Base-by-base conservation (phyloP, 1,140 invertebrate genomes). In the Triops longicaudatus region DNA sequence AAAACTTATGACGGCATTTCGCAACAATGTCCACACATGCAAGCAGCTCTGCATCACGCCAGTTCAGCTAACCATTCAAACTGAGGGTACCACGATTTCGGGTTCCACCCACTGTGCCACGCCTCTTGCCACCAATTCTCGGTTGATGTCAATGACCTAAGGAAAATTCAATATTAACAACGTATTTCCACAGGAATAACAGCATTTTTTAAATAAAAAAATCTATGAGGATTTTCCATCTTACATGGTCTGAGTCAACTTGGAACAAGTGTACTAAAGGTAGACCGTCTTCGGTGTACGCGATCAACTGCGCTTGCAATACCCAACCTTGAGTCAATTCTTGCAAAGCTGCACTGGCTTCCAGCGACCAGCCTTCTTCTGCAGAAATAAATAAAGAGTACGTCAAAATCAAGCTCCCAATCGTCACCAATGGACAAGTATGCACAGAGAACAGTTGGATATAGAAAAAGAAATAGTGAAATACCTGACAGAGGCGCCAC, bases 221-320 rank as follows among this genome's bases (percentile, higher is more conserved):
- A 37, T 37, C 5, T 3, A 17, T 17, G n/a, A 6, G 22, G 17
- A n/a, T n/a, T 63, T 63, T 9, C 31, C 78, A 82, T 84, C 84
- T 87, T 84, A 93, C 92, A 87, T 90, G 88, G 78, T 88, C 87
- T 81, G 87, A 87, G 81, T 89, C 82, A 42, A 90, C 87, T 83
- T 91, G 88, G 84, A 92, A 94, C 77, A 95, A 88, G 83, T 92
- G 89, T 79, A 95, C 89, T 81, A 91, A 88, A 74, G 93, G 92
- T 63, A 91, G 85, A 73, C 90, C 90, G 79, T 89, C 88, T 80
- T 91, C 89, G 79, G 91, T 90, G 82, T 94, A 93, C 79, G 90
- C 91, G 79, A 91, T 90, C 78, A 97, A 89, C 85, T 95, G 91
- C 78, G 94, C 94, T 87, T 95, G 93, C 78, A 95, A 87, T 80